Conservation (phyloP, 2,888 invertebrate genomes). For the Hanleya hanleyi region DNA sequence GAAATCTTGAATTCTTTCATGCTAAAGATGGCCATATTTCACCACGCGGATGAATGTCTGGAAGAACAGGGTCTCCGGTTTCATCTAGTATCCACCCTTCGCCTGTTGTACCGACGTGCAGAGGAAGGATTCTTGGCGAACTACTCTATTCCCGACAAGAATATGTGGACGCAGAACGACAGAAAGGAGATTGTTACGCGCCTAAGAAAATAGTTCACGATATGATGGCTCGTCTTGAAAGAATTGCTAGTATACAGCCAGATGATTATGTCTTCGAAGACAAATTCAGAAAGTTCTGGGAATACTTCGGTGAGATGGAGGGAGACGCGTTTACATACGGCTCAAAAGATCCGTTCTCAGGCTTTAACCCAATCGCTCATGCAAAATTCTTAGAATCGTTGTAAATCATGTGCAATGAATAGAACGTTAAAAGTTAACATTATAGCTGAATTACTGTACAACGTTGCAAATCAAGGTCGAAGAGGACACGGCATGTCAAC, state of each 20-base stretch:
- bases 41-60: neutral
- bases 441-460: no score
- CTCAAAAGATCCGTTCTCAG: no score
- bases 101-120: neutral
- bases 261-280: neutral
- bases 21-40: neutral
- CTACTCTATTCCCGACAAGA: neutral
- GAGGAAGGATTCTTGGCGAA: neutral
- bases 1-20: neutral
- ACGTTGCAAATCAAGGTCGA: no score
- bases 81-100: no score
- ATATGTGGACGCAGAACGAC: neutral
- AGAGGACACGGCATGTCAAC: no score
- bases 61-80: neutral
- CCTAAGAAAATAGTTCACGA: neutral
- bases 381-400: no score
- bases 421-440: no score
- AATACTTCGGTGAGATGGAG: neutral
- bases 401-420: no score
- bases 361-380: no score
- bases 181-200: neutral
- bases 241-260: neutral
- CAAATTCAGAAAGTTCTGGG: neutral
- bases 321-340: no score
- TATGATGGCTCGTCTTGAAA: neutral